Evolutionary conservation across 2,113 vertebrate genomes (phyloP).

Genomic region (Desmodus rotundus): DNA sequence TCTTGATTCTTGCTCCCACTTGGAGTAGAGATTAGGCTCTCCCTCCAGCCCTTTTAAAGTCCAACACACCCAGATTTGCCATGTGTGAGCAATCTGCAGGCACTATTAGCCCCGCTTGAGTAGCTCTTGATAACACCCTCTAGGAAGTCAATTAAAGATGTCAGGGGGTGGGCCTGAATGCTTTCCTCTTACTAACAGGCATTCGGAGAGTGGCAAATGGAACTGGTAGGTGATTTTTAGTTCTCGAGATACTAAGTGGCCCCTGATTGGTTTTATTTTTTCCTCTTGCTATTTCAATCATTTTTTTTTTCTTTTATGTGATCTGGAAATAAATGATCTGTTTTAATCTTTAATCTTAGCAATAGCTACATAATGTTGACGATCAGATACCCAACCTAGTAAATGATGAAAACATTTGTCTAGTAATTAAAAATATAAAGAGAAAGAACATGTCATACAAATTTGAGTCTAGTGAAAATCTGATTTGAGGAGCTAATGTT

Average conservation of each 20-base stretch:
- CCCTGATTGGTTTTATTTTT: background rate
- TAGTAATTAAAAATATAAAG: background rate
- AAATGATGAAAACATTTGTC: background rate
- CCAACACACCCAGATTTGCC: slow-evolving; percentile 69
- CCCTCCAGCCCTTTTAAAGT: slow-evolving; percentile 75
- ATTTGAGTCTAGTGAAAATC: background rate
- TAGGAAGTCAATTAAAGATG: slow-evolving; percentile 82
- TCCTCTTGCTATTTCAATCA: background rate
- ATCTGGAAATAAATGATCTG: background rate
- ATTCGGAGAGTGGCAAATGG: slow-evolving; percentile 59
- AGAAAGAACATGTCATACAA: background rate
- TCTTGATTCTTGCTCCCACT: slow-evolving; percentile 52
- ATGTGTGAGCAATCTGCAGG: slow-evolving; percentile 80
- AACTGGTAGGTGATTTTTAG: slow-evolving; percentile 66
- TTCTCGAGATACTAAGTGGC: background rate
- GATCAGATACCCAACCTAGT: background rate
- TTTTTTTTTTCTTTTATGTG: background rate
- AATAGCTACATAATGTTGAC: background rate
- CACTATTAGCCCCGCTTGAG: slow-evolving; percentile 81
- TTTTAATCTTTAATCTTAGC: background rate
- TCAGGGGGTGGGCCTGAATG: slow-evolving; percentile 75
- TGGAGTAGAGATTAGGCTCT: slow-evolving; percentile 65
- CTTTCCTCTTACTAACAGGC: slow-evolving; percentile 72
- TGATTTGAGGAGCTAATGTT: background rate
- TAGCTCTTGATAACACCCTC: slow-evolving; percentile 78